A percentile compares a stretch with the other conserved stretches of the same genome.
Conservation (phyloP, 2,888 invertebrate genomes). For the Leptarthrus brevirostris region DNA sequence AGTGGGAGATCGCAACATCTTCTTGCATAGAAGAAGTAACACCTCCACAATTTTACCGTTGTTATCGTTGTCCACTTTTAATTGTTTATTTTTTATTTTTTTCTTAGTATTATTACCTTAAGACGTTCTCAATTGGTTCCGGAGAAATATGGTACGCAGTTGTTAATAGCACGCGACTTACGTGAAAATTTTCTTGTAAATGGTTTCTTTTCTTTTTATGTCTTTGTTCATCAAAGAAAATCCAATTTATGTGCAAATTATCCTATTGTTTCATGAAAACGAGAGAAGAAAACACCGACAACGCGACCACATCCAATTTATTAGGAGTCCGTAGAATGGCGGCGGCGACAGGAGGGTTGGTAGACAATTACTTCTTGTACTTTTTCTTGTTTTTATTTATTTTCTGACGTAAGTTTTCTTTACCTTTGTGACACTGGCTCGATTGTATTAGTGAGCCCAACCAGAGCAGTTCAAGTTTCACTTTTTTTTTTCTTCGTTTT, state of each 20-base stretch:
- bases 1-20: constrained; percentile 70
- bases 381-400: background rate
- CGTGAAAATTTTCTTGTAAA: background rate
- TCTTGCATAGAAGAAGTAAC: constrained; percentile 58
- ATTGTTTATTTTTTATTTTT: constrained; percentile 6
- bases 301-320: constrained; percentile 11
- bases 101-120: too few relatives aligned
- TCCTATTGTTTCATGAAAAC: constrained; percentile 24
- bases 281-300: background rate
- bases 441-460: background rate
- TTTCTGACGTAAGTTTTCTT: too few relatives aligned
- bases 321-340: background rate
- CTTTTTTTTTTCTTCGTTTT: background rate
- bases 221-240: background rate
- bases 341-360: too few relatives aligned
- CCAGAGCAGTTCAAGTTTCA: background rate
- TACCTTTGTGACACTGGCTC: background rate
- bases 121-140: too few relatives aligned
- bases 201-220: background rate
- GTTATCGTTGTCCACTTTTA: constrained; percentile 50
- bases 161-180: background rate
- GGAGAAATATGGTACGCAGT: too few relatives aligned
- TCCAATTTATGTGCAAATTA: constrained; percentile 33
- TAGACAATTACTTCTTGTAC: too few relatives aligned
- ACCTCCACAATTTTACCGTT: constrained; percentile 57